These are phyloP conservation scores for Ophion slaviceki DNA, from an alignment of 2,888 invertebrate genomes.

Conservation along the genomic window DNA sequence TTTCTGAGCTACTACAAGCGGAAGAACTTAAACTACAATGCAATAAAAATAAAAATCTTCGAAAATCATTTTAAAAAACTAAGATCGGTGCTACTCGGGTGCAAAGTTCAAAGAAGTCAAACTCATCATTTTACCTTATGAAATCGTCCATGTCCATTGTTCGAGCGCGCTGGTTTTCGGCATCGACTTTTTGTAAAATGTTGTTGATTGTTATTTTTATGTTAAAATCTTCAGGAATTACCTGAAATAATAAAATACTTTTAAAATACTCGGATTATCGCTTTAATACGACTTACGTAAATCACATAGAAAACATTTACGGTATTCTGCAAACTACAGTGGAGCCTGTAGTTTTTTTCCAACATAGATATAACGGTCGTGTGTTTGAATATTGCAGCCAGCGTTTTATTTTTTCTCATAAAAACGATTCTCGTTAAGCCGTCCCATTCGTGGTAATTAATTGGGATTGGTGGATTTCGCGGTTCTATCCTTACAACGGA, in stretches of 20 bases:
- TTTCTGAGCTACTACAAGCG: not conserved
- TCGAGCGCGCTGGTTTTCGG: slow-evolving; percentile 92
- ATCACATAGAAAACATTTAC: slow-evolving; percentile 82
- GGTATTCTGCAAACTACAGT: slow-evolving; percentile 94
- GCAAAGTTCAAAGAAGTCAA: slow-evolving; percentile 1
- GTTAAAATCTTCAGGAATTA: slow-evolving; percentile 90
- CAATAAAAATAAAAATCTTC: too few relatives aligned
- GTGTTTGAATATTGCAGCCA: slow-evolving; percentile 95
- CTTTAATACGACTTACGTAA: not conserved
- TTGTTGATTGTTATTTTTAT: slow-evolving; percentile 92
- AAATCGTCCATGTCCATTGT: slow-evolving; percentile 99
- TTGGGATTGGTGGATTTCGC: slow-evolving; percentile 97
- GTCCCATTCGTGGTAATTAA: slow-evolving; percentile 99
- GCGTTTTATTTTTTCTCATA: slow-evolving; percentile 97
- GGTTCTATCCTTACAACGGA: slow-evolving; percentile 99
- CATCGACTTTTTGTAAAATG: slow-evolving; percentile 88
- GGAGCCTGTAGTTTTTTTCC: slow-evolving; percentile 95
- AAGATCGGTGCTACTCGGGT: not conserved
- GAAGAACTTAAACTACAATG: too few relatives aligned
- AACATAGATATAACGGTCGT: slow-evolving; percentile 92
- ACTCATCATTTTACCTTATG: slow-evolving; percentile 85
- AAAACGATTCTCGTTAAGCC: slow-evolving; percentile 97
- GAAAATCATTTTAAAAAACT: too few relatives aligned
- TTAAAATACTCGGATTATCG: slow-evolving; percentile 16
- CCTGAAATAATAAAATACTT: slow-evolving; percentile 84